A percentile compares a stretch with the other conserved stretches of the same genome.
These are phyloP conservation scores for Cheirogaleus major DNA, from an alignment of 2,797 vertebrate species.

Conservation along the genomic window DNA sequence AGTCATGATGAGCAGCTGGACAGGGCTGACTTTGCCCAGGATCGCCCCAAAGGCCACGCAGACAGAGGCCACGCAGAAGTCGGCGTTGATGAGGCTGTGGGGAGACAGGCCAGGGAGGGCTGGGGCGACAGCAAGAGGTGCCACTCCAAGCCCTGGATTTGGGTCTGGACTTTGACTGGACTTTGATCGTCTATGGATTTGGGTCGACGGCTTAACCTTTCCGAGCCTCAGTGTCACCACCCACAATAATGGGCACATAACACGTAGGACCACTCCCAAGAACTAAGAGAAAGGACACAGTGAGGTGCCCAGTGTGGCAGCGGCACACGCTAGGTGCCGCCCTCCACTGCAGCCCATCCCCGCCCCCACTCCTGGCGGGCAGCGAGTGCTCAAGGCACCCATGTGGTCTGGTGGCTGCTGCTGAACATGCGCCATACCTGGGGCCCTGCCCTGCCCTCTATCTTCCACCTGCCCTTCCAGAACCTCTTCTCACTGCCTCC, in stretches of 20 bases:
- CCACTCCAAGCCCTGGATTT: neutral
- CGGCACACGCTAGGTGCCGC: neutral
- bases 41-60: slow-evolving; percentile 95
- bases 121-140: neutral
- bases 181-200: neutral
- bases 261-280: neutral
- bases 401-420: neutral
- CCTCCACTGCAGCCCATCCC: neutral
- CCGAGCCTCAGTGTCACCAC: neutral
- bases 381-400: neutral
- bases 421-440: neutral
- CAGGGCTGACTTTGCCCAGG: slow-evolving; percentile 95
- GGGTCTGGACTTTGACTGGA: neutral
- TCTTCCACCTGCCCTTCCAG: neutral
- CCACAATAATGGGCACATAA: neutral
- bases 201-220: neutral
- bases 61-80: slow-evolving; percentile 95
- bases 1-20: slow-evolving; percentile 95
- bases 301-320: neutral
- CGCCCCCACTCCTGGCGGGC: neutral
- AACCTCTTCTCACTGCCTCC: neutral
- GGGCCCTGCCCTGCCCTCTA: neutral
- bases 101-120: neutral
- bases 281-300: neutral
- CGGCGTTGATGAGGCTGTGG: slow-evolving; percentile 95